Percentiles rank a stretch among this genome's conserved stretches.
Conservation (phyloP, 2,797 vertebrate species). For the Anas acuta region DNA sequence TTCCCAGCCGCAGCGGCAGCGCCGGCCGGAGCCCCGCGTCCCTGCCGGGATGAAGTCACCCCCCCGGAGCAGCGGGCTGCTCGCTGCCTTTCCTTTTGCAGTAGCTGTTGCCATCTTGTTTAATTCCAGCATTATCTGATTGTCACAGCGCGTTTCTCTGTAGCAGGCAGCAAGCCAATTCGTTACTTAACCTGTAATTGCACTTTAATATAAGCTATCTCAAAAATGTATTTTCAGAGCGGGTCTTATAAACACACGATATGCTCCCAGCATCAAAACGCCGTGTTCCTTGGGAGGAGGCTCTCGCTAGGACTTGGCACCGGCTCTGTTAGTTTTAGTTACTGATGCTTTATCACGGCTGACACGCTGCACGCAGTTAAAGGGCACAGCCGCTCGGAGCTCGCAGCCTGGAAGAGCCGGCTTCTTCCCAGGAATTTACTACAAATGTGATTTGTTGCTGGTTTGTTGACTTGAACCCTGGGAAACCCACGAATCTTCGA, state of each 20-base stretch:
- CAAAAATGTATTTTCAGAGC: conserved; percentile 55
- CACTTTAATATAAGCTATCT: conserved; percentile 64
- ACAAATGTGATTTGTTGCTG: background rate
- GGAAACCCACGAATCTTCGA: background rate
- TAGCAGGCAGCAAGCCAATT: conserved; percentile 57
- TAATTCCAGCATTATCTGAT: conserved; percentile 65
- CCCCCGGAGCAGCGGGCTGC: background rate
- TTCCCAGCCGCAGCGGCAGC: background rate
- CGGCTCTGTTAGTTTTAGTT: background rate
- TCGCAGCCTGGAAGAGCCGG: background rate
- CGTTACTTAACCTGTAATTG: conserved; percentile 76
- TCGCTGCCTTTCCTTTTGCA: conserved; percentile 2
- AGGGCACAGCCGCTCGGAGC: background rate
- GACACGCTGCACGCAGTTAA: background rate
- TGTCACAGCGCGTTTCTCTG: conserved; percentile 54
- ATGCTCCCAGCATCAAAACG: background rate
- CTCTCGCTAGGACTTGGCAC: conserved; percentile 14
- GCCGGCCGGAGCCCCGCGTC: background rate
- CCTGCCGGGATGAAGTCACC: conserved; percentile 24
- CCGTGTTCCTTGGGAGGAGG: background rate
- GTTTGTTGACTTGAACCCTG: background rate
- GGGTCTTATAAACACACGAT: conserved; percentile 8
- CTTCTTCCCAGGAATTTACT: background rate
- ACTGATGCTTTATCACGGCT: background rate
- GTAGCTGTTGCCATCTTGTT: conserved; percentile 44